Evolutionary conservation across 2,888 invertebrate species (phyloP), one percentile per base, ranked within the genome.

Genomic region (Mimas tiliae): DNA sequence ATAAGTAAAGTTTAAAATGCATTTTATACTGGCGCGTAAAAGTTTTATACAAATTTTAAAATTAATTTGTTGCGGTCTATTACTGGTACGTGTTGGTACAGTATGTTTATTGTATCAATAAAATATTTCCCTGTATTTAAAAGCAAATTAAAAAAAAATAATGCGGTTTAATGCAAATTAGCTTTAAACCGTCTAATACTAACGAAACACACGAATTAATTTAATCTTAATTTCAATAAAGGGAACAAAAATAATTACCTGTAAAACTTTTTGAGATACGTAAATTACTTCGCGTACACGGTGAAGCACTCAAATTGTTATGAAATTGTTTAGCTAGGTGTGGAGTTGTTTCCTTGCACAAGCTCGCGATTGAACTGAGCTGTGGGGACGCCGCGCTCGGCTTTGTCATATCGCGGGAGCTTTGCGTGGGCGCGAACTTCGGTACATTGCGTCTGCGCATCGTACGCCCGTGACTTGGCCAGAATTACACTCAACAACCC

Each of bases 351-450:
- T 83, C 79, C 83, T 77, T 78, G 76, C 70, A 79, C 80, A 86
- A 88, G 90, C 83, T 90, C 85, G 81, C 86, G 83, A 80, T 81
- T 84, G 82, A 77, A 93, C 93, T 93, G 92, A 88, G 74, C 72
- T 75, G 70, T 65, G 72, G 73, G 72, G 74, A 70, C 74, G 78
- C 78, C 69, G 83, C 84, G 80, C 74, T 79, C 79, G 77, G 86
- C 88, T 89, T 88, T 90, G 87, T 87, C 87, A 83, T 87, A 75
- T 79, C 72, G 69, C 70, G 76, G 66, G 79, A 86, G 84, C 85
- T 86, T 85, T 80, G 91, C 87, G 93, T 91, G 87, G 91, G 92
- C 83, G 86, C 75, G 66, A 68, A 66, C 71, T 66, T 63, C 65
- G 68, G 66, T 73, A 73, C 74, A 73, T 72, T 76, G 81, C 82